Evolutionary conservation across 2,797 vertebrate species (phyloP), one percentile per base, ranked within the genome.

Genomic region (Arremon brunneinucha): DNA sequence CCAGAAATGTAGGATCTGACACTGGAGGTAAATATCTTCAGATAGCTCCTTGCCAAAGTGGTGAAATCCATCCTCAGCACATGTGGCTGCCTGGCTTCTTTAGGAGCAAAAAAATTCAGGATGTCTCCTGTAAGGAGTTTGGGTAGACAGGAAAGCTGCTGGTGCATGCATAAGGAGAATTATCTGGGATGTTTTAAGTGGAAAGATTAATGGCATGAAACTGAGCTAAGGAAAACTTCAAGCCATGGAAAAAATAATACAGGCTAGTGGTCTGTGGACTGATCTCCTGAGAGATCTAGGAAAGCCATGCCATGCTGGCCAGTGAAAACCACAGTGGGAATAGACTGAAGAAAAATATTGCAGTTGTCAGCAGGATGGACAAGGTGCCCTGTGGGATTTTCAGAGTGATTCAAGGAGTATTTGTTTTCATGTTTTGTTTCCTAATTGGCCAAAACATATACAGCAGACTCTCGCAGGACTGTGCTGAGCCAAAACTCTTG

Each of bases 381-480:
- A 75, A 86, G 87, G 55, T 93, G 65, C 41, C 82, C 30, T 72
- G 24, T 0, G 62, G 69, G 79, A 69, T 68, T 89, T 81, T 87
- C 52, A 59, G 50, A 76, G 35, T 14, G 57, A 89, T 92, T 81
- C 78, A 65, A 80, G 62, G 46, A 87, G 50, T 75, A 34, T 63
- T 95, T 93, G 64, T 91, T 91, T 92, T 78, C 35, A 24, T 85
- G 65, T 85, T 94, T 93, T 94, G 84, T 94, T 96, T 96, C 92
- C 71, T 91, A 92, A 94, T 95, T 91, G 91, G 83, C 92, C 85
- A 92, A 95, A 95, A 87, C 72, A 83, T 49, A 83, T 20, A 78
- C 75, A 86, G 57, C 30, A 53, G 68, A 35, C 41, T 65, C 79
- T 93, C 46, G 0, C 57, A 69, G 93, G 87, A 46, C 82, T 18